phyloP scores from a whole-genome alignment of 2,113 vertebrate species.

The Macrotis lagotis region DNA sequence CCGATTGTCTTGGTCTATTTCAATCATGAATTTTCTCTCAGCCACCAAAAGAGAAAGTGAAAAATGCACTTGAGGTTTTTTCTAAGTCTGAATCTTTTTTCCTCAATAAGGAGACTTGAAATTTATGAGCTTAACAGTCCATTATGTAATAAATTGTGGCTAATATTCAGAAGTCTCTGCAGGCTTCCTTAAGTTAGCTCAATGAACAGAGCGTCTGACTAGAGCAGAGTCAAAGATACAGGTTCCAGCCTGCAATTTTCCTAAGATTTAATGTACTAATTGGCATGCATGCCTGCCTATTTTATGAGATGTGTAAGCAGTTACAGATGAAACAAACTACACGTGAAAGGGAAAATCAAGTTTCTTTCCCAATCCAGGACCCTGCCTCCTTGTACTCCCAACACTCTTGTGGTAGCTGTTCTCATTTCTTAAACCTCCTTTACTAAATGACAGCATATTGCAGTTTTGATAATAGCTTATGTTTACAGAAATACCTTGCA shows the following conservation, averaged over 20 bases:
- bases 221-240: neutral
- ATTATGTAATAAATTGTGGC: neutral
- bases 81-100: slow-evolving; percentile 38
- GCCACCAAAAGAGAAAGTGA: slow-evolving; percentile 51
- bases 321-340: slow-evolving; percentile 30
- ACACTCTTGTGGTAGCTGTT: neutral
- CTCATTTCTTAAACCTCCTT: slow-evolving; percentile 21
- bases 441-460: neutral
- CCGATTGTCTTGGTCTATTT: slow-evolving; percentile 8
- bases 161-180: neutral
- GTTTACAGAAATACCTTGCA: neutral
- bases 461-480: neutral
- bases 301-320: neutral
- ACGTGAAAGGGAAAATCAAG: neutral
- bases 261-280: neutral
- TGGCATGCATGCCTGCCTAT: neutral
- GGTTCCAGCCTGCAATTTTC: neutral
- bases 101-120: slow-evolving; percentile 7
- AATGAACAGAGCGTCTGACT: neutral
- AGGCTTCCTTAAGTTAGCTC: neutral
- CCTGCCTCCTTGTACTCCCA: neutral
- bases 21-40: slow-evolving; percentile 52
- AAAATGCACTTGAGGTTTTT: slow-evolving; percentile 31
- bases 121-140: neutral
- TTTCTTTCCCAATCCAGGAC: neutral